phyloP scores from a whole-genome alignment of 2,797 vertebrate genomes.

The Columba guinea region DNA sequence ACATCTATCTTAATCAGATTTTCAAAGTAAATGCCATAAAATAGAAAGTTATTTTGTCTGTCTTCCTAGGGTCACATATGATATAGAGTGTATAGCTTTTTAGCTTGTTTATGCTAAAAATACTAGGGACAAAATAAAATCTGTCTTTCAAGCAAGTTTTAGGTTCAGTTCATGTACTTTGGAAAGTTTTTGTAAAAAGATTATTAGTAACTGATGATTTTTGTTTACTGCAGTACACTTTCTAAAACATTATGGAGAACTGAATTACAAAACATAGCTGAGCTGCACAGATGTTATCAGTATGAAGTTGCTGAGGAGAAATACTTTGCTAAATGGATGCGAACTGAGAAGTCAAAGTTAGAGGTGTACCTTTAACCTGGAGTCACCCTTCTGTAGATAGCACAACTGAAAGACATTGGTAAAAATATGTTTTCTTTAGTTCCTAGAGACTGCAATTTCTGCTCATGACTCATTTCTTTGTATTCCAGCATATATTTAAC shows the following conservation, averaged over 20 bases:
- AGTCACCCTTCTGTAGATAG: background rate
- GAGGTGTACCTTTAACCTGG: background rate
- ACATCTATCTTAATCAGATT: constrained; percentile 90
- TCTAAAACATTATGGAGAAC: background rate
- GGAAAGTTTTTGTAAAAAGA: background rate
- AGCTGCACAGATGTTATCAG: background rate
- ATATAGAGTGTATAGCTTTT: constrained; percentile 51
- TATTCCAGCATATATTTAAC: background rate
- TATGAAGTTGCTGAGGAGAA: background rate
- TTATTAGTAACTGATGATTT: background rate
- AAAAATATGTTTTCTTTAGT: background rate
- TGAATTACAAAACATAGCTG: background rate
- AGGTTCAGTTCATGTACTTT: background rate
- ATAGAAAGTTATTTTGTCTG: constrained; percentile 83
- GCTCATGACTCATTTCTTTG: background rate
- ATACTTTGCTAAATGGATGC: background rate
- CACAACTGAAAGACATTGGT: background rate
- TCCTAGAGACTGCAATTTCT: background rate
- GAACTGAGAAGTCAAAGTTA: background rate
- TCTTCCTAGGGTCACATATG: constrained; percentile 76
- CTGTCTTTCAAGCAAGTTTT: background rate
- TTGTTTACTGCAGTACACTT: background rate
- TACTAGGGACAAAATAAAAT: constrained; percentile 27
- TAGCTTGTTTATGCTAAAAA: constrained; percentile 58
- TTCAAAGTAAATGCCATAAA: constrained; percentile 88